Conservation (phyloP, 2,797 vertebrate genomes). For the Synaphobranchus kaupii region DNA sequence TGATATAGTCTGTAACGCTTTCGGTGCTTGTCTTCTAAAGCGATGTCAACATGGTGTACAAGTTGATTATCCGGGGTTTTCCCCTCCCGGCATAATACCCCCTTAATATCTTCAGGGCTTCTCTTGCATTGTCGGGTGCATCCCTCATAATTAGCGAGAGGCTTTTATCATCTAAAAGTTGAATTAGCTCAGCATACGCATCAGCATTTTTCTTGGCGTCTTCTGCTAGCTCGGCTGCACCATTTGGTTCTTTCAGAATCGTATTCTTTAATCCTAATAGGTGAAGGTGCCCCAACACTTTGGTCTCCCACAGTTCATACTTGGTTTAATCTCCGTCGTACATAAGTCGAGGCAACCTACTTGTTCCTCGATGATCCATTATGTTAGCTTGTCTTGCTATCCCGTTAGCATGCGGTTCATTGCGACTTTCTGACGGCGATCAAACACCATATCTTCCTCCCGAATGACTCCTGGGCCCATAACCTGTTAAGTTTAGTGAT, state of each 20-base stretch:
- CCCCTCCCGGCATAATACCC: conserved; percentile 12
- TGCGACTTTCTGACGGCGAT: neutral
- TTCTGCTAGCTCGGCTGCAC: neutral
- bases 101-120: conserved; percentile 13
- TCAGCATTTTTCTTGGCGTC: conserved; percentile 20
- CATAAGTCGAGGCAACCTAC: conserved; percentile 10
- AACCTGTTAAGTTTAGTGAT: conserved; percentile 27
- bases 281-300: conserved; percentile 10
- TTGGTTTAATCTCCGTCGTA: conserved; percentile 27
- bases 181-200: conserved; percentile 34
- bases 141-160: conserved; percentile 28
- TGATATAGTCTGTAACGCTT: conserved; percentile 30
- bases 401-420: neutral
- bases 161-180: conserved; percentile 32
- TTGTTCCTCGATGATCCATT: too few relatives aligned
- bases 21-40: conserved; percentile 23
- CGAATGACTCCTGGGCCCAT: conserved; percentile 33
- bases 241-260: neutral
- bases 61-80: conserved; percentile 5
- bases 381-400: neutral
- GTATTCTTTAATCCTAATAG: neutral
- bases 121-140: conserved; percentile 3
- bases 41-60: conserved; percentile 30
- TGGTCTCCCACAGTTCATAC: conserved; percentile 29
- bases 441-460: neutral